Evolutionary conservation across 2,888 invertebrate species (phyloP).

Genomic region (Cistogaster globosa): DNA sequence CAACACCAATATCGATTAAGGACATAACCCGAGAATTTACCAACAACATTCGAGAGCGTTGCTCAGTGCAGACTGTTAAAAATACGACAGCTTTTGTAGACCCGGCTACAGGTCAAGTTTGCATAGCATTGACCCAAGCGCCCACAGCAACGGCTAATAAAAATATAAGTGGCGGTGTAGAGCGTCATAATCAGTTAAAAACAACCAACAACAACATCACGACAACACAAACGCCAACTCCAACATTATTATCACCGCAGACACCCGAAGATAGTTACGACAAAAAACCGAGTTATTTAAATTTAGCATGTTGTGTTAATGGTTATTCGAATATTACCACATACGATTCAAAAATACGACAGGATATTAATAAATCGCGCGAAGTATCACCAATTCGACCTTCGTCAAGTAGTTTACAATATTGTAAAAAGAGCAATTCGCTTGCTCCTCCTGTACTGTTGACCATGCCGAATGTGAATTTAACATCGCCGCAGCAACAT

Average conservation of each 20-base stretch:
- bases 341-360: conserved; percentile 91
- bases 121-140: conserved; percentile 78
- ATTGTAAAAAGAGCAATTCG: conserved; percentile 84
- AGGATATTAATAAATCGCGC: conserved; percentile 88
- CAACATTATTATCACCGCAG: conserved; percentile 60
- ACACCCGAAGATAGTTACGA: conserved; percentile 77
- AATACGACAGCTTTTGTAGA: conserved; percentile 77
- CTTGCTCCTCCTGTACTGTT: conserved; percentile 84
- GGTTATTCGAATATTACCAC: conserved; percentile 94
- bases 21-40: conserved; percentile 86
- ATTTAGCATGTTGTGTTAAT: conserved; percentile 94
- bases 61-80: conserved; percentile 78
- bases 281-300: conserved; percentile 94
- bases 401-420: conserved; percentile 82
- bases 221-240: not conserved
- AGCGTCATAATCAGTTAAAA: conserved; percentile 46
- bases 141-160: conserved; percentile 49
- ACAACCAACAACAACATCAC: not conserved
- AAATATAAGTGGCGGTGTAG: conserved; percentile 73
- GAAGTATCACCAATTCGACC: conserved; percentile 89
- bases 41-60: conserved; percentile 85
- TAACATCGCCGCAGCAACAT: conserved; percentile 62
- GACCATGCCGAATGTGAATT: conserved; percentile 74
- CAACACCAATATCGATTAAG: conserved; percentile 86
- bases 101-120: conserved; percentile 79